Percentiles rank a stretch among this genome's conserved stretches.
Evolutionary conservation across 1,140 invertebrate species (phyloP).

Genomic region (Leptinotarsa defecta): DNA sequence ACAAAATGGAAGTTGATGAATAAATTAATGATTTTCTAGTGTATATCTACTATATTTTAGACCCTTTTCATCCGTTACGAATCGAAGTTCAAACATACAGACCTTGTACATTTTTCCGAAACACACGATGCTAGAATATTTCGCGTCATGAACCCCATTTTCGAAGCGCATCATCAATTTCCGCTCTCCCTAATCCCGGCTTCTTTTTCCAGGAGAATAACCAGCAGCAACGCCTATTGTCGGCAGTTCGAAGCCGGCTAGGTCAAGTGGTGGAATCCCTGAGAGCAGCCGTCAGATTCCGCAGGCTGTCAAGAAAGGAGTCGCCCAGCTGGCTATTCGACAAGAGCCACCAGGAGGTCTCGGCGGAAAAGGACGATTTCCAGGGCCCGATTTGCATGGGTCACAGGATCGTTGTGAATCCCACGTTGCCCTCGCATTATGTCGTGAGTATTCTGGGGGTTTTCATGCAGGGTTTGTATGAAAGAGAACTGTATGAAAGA

Average conservation of each 20-base stretch:
- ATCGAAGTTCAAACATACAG: too few species aligned
- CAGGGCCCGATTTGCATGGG: conserved; percentile 58
- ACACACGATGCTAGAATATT: too few species aligned
- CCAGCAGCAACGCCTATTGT: conserved; percentile 45
- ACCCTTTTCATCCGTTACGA: too few species aligned
- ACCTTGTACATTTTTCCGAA: too few species aligned
- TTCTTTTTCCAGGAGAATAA: conserved; percentile 44
- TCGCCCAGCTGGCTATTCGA: conserved; percentile 67
- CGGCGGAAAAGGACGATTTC: conserved; percentile 53
- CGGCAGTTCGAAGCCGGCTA: conserved; percentile 48
- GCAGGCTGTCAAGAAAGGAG: conserved; percentile 48
- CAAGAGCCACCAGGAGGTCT: conserved; percentile 59
- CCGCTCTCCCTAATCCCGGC: too few species aligned
- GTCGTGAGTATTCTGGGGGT: conserved; percentile 53
- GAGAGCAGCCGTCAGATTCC: conserved; percentile 52
- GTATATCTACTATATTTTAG: too few species aligned
- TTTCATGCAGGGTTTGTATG: too few species aligned
- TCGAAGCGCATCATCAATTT: too few species aligned
- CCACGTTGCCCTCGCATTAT: conserved; percentile 67
- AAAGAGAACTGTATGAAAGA: too few species aligned
- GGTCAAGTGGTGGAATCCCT: conserved; percentile 50
- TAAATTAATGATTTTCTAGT: too few species aligned
- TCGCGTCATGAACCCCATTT: too few species aligned
- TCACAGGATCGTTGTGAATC: conserved; percentile 66
- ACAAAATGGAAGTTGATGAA: too few species aligned